Conservation (phyloP, 2,113 vertebrate genomes). For the Ammodramus savannarum region DNA sequence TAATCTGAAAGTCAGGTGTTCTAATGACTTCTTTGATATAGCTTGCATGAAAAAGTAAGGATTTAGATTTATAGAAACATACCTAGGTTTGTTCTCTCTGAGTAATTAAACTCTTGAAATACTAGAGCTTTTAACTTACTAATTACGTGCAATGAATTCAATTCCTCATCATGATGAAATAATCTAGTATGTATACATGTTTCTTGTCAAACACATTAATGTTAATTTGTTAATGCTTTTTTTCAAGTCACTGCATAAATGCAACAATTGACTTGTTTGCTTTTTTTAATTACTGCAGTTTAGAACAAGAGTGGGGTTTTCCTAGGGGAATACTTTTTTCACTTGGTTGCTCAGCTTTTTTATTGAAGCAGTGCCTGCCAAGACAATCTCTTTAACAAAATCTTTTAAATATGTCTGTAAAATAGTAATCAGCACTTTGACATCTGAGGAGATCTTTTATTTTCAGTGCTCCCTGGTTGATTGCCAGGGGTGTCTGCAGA, state of each 20-base stretch:
- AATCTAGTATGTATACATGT: neutral
- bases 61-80: neutral
- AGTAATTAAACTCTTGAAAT: neutral
- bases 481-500: neutral
- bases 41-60: neutral
- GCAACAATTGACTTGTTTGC: neutral
- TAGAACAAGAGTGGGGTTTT: neutral
- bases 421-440: neutral
- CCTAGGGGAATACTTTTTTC: neutral
- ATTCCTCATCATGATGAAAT: neutral
- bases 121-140: neutral
- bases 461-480: neutral
- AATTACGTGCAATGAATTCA: neutral
- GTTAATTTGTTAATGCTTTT: neutral
- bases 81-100: neutral
- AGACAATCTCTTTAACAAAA: neutral
- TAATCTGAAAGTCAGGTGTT: neutral
- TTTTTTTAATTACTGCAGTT: neutral
- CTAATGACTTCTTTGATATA: neutral
- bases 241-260: neutral
- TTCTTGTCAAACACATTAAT: neutral
- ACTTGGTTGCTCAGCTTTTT: neutral
- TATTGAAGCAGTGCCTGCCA: neutral
- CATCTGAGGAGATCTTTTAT: neutral
- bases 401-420: neutral